Conservation (phyloP, 2,888 invertebrate species). For the Nezara viridula region DNA sequence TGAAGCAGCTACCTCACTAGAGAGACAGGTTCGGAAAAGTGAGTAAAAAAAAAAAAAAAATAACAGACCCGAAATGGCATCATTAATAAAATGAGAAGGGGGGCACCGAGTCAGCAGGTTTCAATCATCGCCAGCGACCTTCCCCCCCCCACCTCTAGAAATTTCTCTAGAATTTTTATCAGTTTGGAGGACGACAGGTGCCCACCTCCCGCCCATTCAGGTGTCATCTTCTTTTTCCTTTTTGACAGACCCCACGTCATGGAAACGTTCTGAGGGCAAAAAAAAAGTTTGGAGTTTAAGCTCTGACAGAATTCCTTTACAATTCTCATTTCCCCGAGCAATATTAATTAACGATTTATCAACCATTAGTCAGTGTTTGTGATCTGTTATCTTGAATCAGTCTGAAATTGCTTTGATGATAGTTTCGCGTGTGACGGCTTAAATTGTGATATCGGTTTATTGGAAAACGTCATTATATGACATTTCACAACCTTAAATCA, state of each 20-base stretch:
- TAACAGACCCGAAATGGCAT: background rate
- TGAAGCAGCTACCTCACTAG: background rate
- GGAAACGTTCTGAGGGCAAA: background rate
- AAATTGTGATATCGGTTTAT: too few relatives aligned
- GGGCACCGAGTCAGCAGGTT: background rate
- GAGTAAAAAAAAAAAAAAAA: too few relatives aligned
- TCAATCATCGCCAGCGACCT: background rate
- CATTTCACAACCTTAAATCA: too few relatives aligned
- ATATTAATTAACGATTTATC: too few relatives aligned
- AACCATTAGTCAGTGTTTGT: too few relatives aligned
- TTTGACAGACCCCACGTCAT: slow-evolving; percentile 12
- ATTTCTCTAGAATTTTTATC: slow-evolving; percentile 14
- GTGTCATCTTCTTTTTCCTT: background rate
- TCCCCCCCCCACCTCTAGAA: background rate
- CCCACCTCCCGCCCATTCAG: background rate
- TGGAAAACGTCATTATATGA: too few relatives aligned
- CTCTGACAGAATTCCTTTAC: background rate
- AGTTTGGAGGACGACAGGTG: background rate
- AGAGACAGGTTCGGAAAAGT: background rate
- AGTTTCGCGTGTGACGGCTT: too few relatives aligned
- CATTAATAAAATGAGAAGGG: background rate
- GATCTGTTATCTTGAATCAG: too few relatives aligned
- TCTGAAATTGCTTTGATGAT: too few relatives aligned
- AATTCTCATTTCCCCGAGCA: background rate
- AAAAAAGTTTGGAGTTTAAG: background rate